phyloP scores from a whole-genome alignment of 2,797 vertebrate genomes.

The Acestrorhynchus altus region DNA sequence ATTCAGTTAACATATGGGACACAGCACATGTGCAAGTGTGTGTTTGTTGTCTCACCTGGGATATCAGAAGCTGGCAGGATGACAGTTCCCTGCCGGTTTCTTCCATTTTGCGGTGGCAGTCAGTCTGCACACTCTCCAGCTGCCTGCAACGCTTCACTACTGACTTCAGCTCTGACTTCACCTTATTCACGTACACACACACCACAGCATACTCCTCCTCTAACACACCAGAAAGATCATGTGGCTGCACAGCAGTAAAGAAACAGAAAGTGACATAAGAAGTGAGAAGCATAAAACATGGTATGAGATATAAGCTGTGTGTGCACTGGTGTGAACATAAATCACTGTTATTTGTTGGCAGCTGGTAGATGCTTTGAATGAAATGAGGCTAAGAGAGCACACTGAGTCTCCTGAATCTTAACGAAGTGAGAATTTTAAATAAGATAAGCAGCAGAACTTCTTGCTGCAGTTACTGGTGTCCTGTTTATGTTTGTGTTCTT shows the following conservation, averaged over 20 bases:
- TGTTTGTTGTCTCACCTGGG: constrained; percentile 79
- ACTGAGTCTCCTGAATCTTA: neutral
- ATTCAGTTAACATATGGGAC: neutral
- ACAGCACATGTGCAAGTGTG: neutral
- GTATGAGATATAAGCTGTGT: neutral
- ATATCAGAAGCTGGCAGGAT: constrained; percentile 91
- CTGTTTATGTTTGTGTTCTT: neutral
- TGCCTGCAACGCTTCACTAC: constrained; percentile 93
- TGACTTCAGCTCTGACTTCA: constrained; percentile 95
- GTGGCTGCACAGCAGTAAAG: constrained; percentile 73
- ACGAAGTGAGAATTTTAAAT: neutral
- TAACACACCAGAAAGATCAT: constrained; percentile 88
- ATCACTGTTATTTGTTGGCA: neutral
- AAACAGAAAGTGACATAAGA: neutral
- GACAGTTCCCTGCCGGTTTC: constrained; percentile 91
- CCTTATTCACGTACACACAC: constrained; percentile 93
- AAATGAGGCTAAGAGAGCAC: neutral
- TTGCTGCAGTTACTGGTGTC: neutral
- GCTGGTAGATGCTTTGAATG: constrained; percentile 1
- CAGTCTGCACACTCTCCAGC: constrained; percentile 87
- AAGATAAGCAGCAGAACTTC: neutral
- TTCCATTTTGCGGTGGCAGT: constrained; percentile 95
- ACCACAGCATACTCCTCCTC: constrained; percentile 95
- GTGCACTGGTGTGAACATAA: neutral
- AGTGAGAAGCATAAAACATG: neutral